Evolutionary conservation across 2,113 vertebrate species (phyloP).

Genomic region (Alexandromys fortis): DNA sequence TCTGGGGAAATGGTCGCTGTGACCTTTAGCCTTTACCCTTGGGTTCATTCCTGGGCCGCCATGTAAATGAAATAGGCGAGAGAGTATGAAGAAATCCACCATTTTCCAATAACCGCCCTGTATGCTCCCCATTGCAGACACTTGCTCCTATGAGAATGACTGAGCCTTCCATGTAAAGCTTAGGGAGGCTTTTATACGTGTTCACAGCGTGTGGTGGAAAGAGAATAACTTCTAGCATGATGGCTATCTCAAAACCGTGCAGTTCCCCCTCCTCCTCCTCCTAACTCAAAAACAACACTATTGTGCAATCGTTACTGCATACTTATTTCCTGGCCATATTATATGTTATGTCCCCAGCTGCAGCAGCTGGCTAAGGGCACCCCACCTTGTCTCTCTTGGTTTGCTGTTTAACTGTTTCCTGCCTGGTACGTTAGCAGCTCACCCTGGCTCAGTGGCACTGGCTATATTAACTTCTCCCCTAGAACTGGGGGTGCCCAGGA

Average conservation of each 20-base stretch:
- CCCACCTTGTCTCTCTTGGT: neutral
- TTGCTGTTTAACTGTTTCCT: neutral
- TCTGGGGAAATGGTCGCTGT: neutral
- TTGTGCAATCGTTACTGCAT: neutral
- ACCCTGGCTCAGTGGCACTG: neutral
- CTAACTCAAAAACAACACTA: neutral
- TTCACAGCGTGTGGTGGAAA: conserved; percentile 19
- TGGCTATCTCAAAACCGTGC: conserved; percentile 38
- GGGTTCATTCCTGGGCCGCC: neutral
- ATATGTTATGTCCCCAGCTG: neutral
- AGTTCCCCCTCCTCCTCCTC: neutral
- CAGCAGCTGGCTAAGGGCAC: neutral
- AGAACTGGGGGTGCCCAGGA: neutral
- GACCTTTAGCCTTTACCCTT: neutral
- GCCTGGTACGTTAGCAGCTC: neutral
- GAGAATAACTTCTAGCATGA: neutral
- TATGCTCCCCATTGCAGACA: neutral
- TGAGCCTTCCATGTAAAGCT: neutral
- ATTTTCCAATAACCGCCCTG: neutral
- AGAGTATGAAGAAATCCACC: neutral
- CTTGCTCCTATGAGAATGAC: neutral
- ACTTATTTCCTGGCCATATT: neutral
- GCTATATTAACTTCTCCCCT: neutral
- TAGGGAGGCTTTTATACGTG: neutral
- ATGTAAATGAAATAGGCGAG: neutral